Base-by-base conservation (phyloP, 2,888 invertebrate genomes). In the Pristionchus arcanus region DNA sequence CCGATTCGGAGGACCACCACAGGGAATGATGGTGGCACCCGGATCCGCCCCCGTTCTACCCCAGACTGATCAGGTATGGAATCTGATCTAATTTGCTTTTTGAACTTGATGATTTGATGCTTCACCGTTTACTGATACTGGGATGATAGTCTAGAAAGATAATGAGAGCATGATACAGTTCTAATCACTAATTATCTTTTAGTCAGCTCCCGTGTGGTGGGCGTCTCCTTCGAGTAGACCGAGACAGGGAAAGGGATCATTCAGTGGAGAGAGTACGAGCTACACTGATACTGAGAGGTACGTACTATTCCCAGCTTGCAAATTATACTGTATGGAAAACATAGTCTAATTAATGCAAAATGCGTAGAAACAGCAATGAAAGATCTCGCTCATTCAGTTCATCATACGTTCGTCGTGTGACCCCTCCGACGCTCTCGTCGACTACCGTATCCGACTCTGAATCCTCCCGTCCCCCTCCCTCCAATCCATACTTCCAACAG, bases 1-100 rank as follows among this genome's bases (percentile, higher is more conserved):
- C 0, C 13, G 68, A 25, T 66, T 42, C 28, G 49, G 49, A 68
- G 42, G 49, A 31, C 25, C 19, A 16, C 34, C n/a, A 25, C 42
- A 31, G 9, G n/a, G 37, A n/a, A 42, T 86, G 42, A 42, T 53
- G 37, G 42, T 31, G 34, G 34, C 71, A 7, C 87, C 87, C 13
- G 87, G 87, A 71, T 88, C 87, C 9, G 87, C 87, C 21, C 87
- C 87, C 25, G 74, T 88, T 21, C 74, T 88, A 15, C 71, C 53
- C 1, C 49, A 74, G 31, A 74, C 37, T 49, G 87, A 88, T 28
- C 87, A 71, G 55, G 87, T 88, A 49, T 7, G 9, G 42, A 19
- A 34, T 34, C 19, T 21, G 2, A 21, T 74, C 15, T 74, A 16
- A 7, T 42, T 77, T 42, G 25, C 25, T n/a, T n/a, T 63, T 59